Percentiles rank a stretch among this genome's conserved stretches.
Evolutionary conservation across 2,113 vertebrate genomes (phyloP).

Genomic region (Bolborhynchus lineola): DNA sequence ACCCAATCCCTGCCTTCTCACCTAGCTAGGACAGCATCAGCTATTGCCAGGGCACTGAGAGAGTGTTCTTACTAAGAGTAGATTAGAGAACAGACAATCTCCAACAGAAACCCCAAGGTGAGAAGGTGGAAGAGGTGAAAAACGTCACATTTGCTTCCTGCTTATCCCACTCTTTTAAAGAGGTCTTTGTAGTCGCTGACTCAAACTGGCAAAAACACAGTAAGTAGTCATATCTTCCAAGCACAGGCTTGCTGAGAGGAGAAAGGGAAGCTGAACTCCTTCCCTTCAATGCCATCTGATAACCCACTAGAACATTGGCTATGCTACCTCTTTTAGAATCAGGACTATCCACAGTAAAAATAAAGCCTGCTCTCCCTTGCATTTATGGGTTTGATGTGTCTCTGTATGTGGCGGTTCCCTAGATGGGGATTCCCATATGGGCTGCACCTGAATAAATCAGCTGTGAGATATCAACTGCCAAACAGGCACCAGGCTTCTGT

Average conservation of each 20-base stretch:
- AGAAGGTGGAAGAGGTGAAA: not conserved
- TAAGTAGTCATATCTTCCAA: not conserved
- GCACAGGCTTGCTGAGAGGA: not conserved
- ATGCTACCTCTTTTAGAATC: accelerated
- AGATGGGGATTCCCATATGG: not conserved
- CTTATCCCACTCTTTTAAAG: not conserved
- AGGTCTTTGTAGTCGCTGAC: not conserved
- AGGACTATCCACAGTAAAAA: accelerated
- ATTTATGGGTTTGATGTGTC: not conserved
- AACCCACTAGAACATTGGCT: not conserved
- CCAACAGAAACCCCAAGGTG: not conserved
- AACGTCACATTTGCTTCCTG: accelerated
- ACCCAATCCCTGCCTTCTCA: not conserved
- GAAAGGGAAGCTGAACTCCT: not conserved
- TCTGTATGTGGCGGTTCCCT: not conserved
- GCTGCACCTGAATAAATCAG: not conserved
- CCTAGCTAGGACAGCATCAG: not conserved
- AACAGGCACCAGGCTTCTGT: not conserved
- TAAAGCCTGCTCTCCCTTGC: accelerated
- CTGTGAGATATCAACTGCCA: not conserved
- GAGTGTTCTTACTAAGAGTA: accelerated
- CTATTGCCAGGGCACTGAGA: accelerated
- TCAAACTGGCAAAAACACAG: not conserved
- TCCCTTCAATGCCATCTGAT: not conserved
- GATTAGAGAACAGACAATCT: accelerated